Conservation (phyloP, 2,113 vertebrate species). For the Sylvia atricapilla region DNA sequence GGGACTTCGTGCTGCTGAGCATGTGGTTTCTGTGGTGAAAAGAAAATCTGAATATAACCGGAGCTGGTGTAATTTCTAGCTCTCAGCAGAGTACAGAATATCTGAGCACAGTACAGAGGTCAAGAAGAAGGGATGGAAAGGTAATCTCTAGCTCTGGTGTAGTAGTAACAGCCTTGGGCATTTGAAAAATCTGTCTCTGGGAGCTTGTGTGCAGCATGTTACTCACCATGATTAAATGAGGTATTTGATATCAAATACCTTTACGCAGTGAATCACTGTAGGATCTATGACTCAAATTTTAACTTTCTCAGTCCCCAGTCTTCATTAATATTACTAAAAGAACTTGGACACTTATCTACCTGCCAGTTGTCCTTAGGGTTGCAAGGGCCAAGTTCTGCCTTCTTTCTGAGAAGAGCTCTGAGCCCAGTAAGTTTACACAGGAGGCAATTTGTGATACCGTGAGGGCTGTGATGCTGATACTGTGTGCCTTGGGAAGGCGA, state of each 20-base stretch:
- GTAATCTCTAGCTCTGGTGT: not conserved
- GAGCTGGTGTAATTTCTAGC: not conserved
- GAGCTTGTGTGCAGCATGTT: not conserved
- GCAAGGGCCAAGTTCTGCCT: not conserved
- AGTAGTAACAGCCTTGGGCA: not conserved
- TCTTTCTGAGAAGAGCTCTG: not conserved
- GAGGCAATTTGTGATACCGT: not conserved
- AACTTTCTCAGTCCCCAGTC: not conserved
- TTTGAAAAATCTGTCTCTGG: not conserved
- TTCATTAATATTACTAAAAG: not conserved
- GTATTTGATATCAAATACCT: not conserved
- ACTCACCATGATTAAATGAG: not conserved
- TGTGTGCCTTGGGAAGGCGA: rapidly evolving
- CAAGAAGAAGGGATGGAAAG: not conserved
- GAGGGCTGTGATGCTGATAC: not conserved
- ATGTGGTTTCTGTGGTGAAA: not conserved
- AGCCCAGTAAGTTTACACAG: rapidly evolving
- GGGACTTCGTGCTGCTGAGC: not conserved
- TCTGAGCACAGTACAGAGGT: not conserved
- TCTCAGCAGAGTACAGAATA: not conserved
- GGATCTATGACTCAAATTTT: not conserved
- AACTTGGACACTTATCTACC: not conserved
- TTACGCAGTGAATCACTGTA: not conserved
- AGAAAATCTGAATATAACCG: not conserved
- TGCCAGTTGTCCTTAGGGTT: not conserved